Conservation (phyloP, 2,113 vertebrate genomes). For the Lucifuga dentata region DNA sequence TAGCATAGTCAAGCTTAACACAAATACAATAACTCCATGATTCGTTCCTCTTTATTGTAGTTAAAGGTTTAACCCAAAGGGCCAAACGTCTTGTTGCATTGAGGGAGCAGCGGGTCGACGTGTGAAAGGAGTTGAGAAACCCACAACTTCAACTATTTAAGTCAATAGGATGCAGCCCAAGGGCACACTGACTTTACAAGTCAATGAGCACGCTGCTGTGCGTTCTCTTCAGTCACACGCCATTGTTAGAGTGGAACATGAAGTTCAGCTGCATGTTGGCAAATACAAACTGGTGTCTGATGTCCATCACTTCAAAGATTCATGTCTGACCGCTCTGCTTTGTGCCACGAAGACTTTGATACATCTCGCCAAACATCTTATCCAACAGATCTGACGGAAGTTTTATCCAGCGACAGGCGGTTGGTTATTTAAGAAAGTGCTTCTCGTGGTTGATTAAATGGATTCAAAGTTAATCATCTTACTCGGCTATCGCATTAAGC, state of each 20-base stretch:
- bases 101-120: conserved; percentile 30
- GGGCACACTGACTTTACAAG: conserved; percentile 65
- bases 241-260: conserved; percentile 37
- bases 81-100: conserved; percentile 33
- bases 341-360: conserved; percentile 40
- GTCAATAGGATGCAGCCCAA: conserved; percentile 71
- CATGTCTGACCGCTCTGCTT: conserved; percentile 34
- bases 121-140: conserved; percentile 38
- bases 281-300: conserved; percentile 58
- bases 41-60: conserved; percentile 2
- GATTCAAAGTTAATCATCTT: conserved; percentile 81
- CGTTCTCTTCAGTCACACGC: conserved; percentile 33
- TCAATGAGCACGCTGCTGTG: conserved; percentile 53
- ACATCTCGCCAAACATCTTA: conserved; percentile 42
- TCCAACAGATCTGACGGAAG: conserved; percentile 59
- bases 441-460: conserved; percentile 77
- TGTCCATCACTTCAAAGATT: conserved; percentile 53
- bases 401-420: conserved; percentile 56
- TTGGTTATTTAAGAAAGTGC: conserved; percentile 67
- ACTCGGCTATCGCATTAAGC: conserved; percentile 74
- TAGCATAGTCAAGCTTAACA: background rate
- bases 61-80: conserved; percentile 24
- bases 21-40: background rate
- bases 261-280: conserved; percentile 22
- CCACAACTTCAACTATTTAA: conserved; percentile 47